Base-by-base conservation (phyloP, 2,888 invertebrate genomes). In the Monochamus alternatus region DNA sequence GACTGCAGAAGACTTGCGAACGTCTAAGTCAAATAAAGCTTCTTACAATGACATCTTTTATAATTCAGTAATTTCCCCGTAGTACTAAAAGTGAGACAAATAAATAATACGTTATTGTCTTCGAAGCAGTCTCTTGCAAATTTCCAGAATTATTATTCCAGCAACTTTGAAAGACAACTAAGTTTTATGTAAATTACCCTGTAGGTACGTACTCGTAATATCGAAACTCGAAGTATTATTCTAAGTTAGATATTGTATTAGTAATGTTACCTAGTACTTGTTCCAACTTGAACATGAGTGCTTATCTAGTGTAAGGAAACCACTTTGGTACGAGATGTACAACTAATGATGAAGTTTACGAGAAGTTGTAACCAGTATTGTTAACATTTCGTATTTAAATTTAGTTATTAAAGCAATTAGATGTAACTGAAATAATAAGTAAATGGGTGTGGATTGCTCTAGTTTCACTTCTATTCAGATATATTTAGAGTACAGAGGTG, bases 61-160 rank as follows among this genome's bases (percentile, higher is more conserved):
- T 77, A 75, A 77, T 76, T 76, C 72, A 47, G 71, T 77, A 77
- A 78, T 78, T 78, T 77, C 73, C 74, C 66, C 75, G 75, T 63
- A 76, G 76, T 74, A 69, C 69, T 73, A 65, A 68, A 74, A 73
- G 14, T 64, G 30, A 64, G 3, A 63, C 64, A 47, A 64, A 60
- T 31, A 60, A 32, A 64, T 22, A 10, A 22, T 64, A 64, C 47
- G 30, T 63, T 64, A 47, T 44, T 64, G 67, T 75, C 65, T 71
- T 47, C 32, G 55, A 67, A 70, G 62, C 32, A 73, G 66, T 74
- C 67, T 76, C 73, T 76, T 70, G 52, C 58, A 60, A 52, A 74
- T 71, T 66, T 68, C 68, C 71, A 68, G 64, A 72, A 30, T 30
- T 60, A 64, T 55, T 62, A 74, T 75, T 74, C 59, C 66, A 71